phyloP scores from a whole-genome alignment of 2,797 vertebrate species.

The Antrozous pallidus region DNA sequence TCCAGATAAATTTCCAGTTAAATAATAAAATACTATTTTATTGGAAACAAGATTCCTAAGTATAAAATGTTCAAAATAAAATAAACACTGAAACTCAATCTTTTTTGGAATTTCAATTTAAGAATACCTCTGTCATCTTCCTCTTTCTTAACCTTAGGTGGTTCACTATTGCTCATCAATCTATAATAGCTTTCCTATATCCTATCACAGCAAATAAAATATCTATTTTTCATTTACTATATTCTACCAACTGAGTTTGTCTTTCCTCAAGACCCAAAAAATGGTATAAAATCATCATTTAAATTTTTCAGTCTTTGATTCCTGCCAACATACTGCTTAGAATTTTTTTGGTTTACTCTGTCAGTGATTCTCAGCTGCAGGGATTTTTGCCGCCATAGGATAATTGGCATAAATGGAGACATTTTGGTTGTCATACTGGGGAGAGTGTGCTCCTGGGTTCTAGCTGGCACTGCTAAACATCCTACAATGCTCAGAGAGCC shows the following conservation, averaged over 20 bases:
- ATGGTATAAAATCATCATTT: background rate
- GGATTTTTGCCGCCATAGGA: background rate
- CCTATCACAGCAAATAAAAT: background rate
- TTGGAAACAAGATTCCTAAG: background rate
- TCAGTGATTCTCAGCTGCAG: background rate
- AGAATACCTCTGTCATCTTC: background rate
- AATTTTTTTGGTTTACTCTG: background rate
- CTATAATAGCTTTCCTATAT: background rate
- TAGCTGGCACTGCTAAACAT: background rate
- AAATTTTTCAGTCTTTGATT: background rate
- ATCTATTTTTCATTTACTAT: background rate
- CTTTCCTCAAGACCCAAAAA: background rate
- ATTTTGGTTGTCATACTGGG: background rate
- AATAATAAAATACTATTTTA: background rate
- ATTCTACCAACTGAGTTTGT: background rate
- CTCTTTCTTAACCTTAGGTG: background rate
- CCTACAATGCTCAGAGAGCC: background rate
- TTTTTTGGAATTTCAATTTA: background rate
- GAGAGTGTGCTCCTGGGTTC: background rate
- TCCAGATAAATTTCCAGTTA: slow-evolving; percentile 1
- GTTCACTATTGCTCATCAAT: background rate
- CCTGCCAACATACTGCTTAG: background rate
- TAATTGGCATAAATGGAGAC: background rate
- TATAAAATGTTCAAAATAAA: slow-evolving; percentile 25
- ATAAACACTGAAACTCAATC: background rate